Percentiles rank a stretch among this genome's conserved stretches.
Conservation (phyloP, 2,888 invertebrate genomes). For the Bombyx huttoni region DNA sequence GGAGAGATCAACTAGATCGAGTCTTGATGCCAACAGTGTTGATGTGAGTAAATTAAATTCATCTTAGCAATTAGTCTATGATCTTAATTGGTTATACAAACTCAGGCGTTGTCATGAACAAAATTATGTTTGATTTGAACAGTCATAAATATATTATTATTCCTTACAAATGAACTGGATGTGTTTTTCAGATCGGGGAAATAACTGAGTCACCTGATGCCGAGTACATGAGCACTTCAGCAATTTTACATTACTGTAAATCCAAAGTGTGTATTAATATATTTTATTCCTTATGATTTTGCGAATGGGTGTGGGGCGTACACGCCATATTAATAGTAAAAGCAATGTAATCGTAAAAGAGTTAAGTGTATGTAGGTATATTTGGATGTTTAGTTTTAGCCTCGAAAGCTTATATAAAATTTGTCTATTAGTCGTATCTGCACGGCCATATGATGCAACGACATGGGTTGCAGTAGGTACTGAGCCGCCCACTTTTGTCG, state of each 20-base stretch:
- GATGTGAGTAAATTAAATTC: slow-evolving; percentile 45
- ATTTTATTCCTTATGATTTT: neutral
- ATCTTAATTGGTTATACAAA: no score
- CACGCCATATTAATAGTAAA: no score
- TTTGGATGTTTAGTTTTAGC: neutral
- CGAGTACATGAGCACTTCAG: slow-evolving; percentile 81
- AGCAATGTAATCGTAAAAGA: no score
- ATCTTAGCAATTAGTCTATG: neutral
- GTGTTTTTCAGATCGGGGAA: slow-evolving; percentile 74
- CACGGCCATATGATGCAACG: no score
- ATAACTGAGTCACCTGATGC: slow-evolving; percentile 78
- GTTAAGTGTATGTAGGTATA: neutral
- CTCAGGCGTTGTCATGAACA: no score
- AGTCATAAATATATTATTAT: no score
- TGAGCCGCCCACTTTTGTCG: no score
- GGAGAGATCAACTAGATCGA: slow-evolving; percentile 58
- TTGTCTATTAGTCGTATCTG: no score
- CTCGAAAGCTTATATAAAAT: no score
- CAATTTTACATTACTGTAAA: slow-evolving; percentile 86
- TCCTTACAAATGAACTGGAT: no score
- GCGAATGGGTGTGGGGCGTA: neutral
- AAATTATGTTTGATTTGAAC: no score
- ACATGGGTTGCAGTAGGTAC: no score
- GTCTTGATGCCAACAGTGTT: slow-evolving; percentile 59
- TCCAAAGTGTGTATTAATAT: slow-evolving; percentile 67